Evolutionary conservation across 2,888 invertebrate species (phyloP), one percentile per base, ranked within the genome.

Genomic region (Spisula solida): DNA sequence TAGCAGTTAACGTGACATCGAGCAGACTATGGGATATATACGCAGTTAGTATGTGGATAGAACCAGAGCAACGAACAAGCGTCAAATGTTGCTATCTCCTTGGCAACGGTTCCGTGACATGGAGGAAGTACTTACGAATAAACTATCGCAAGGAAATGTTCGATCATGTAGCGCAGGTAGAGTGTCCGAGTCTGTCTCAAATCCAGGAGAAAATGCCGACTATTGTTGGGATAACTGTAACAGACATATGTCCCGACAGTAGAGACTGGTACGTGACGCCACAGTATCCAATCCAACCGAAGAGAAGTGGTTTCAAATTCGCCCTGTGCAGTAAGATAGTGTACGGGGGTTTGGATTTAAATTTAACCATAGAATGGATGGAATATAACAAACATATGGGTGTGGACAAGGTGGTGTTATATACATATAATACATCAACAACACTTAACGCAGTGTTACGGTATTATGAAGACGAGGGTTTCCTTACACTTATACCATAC

Each of bases 351-450:
- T 10, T 87, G 0, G 66, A 87, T 34, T 29, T 83, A 51, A 55
- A 81, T n/a, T 60, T 89, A 14, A 81, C 80, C 4, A 66, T 89
- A n/a, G 89, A 89, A 51, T 89, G 89, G 89, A 84, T 89, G 86
- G 89, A 89, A 25, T 87, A 89, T 56, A 47, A 89, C 47, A 83
- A 14, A 34, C 56, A 84, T 29, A 89, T 89, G 89, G 84, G 87
- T 20, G 87, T 89, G 29, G 78, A 75, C 48, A 80, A 82, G 70
- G 85, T 89, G 25, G n/a, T 89, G 12, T 18, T 82, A 31, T 89
- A 83, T 47, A 55, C 81, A 20, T 87, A 87, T 56, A 84, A 89
- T 34, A 25, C 87, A 48, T 82, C 89, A 14, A 16, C 66, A 5
- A 41, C 12, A 5, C 51, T 79, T 41, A 29, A 34, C 4, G 16